These are phyloP conservation scores for Tridacna crocea DNA, from an alignment of 2,888 invertebrate genomes.

Conservation along the genomic window DNA sequence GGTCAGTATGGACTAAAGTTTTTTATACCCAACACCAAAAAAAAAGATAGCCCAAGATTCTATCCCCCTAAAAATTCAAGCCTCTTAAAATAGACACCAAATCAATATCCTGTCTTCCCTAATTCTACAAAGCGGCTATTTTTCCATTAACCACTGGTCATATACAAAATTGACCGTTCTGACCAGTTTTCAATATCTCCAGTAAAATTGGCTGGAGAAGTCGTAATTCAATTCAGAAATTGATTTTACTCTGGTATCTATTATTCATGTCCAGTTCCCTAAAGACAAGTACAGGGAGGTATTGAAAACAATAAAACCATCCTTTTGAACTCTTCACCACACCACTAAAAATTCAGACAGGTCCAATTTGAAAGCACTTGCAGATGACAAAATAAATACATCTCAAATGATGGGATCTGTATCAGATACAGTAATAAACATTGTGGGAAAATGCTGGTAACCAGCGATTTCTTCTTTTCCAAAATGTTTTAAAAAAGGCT, in stretches of 20 bases:
- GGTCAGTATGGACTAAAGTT: no score
- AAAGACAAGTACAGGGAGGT: constrained; percentile 53
- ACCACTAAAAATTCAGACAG: not conserved
- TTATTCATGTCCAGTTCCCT: constrained; percentile 59
- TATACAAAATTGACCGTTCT: constrained; percentile 61
- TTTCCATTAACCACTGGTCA: constrained; percentile 44
- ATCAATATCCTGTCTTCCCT: constrained; percentile 24
- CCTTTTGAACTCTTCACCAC: constrained; percentile 12
- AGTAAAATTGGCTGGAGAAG: constrained; percentile 57
- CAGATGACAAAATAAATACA: no score
- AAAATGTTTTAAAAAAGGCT: no score
- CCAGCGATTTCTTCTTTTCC: no score
- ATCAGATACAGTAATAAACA: no score
- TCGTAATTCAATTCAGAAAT: constrained; percentile 64
- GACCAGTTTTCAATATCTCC: constrained; percentile 63
- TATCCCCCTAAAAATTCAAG: not conserved
- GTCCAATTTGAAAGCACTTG: no score
- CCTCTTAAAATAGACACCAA: constrained; percentile 18
- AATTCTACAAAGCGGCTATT: constrained; percentile 38
- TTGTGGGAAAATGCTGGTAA: no score
- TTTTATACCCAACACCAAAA: no score
- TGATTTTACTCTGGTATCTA: constrained; percentile 59
- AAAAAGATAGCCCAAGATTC: not conserved
- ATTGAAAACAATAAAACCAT: constrained; percentile 56
- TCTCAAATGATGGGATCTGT: no score